A percentile compares a stretch with the other conserved stretches of the same genome.
Evolutionary conservation across 2,797 vertebrate species (phyloP).

Genomic region (Hyperoplus lanceolatus): DNA sequence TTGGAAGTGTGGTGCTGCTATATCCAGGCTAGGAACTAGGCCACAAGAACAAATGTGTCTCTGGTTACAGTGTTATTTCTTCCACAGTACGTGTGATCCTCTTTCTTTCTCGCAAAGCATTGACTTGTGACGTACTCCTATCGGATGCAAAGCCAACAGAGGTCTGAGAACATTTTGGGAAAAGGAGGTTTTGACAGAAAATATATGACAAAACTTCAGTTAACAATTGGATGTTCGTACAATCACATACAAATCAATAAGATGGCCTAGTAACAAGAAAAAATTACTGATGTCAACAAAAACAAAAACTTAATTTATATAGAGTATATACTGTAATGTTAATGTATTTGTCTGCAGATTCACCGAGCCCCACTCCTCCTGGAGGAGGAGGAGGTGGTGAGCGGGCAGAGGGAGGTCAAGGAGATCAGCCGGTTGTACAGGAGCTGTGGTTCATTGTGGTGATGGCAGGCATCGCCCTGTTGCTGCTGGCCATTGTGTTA

Average conservation of each 20-base stretch:
- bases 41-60: slow-evolving; percentile 54
- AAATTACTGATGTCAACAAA: not conserved
- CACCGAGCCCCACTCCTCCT: slow-evolving; percentile 84
- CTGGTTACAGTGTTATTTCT: slow-evolving; percentile 72
- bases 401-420: slow-evolving; percentile 71
- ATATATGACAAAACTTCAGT: not conserved
- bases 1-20: not conserved
- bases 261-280: not conserved
- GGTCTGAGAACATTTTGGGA: not conserved
- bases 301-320: not conserved
- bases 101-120: slow-evolving; percentile 55
- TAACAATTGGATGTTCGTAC: not conserved
- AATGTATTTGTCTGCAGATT: slow-evolving; percentile 74
- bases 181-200: not conserved
- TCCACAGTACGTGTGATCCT: slow-evolving; percentile 49
- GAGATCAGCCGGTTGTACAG: slow-evolving; percentile 70
- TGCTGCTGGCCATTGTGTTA: slow-evolving; percentile 91
- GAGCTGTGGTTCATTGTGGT: slow-evolving; percentile 95
- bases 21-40: slow-evolving; percentile 53
- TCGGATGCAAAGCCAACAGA: slow-evolving; percentile 16
- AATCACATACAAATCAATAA: not conserved
- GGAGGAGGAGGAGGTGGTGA: slow-evolving; percentile 83
- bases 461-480: slow-evolving; percentile 90
- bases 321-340: too few species aligned
- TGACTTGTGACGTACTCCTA: slow-evolving; percentile 32